Conservation (phyloP, 2,113 vertebrate genomes). For the Gasterosteus nipponicus region DNA sequence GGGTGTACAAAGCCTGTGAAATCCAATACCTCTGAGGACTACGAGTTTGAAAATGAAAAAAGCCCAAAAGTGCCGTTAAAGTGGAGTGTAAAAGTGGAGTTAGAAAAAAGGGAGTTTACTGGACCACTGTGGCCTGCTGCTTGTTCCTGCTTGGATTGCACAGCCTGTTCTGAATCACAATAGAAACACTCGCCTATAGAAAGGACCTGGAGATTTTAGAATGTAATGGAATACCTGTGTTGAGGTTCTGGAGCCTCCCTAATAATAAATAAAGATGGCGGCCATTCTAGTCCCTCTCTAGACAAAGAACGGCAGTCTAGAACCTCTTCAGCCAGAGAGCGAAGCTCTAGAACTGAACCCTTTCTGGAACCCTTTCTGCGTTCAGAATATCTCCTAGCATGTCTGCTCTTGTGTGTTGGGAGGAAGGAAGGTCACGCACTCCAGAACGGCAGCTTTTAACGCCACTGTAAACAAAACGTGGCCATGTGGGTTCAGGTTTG, state of each 20-base stretch:
- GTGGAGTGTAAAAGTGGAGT: background rate
- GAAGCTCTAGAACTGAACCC: background rate
- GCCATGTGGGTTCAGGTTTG: constrained; percentile 1
- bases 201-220: background rate
- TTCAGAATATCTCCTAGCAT: background rate
- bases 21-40: background rate
- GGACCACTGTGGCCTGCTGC: background rate
- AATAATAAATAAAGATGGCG: background rate
- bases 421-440: constrained; percentile 54
- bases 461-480: constrained; percentile 26
- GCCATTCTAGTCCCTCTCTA: background rate
- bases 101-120: background rate
- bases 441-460: constrained; percentile 34
- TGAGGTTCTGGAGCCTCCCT: background rate
- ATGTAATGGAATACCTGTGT: background rate
- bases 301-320: background rate
- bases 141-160: background rate
- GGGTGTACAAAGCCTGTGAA: background rate
- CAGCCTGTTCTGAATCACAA: background rate
- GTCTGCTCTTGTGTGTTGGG: constrained; percentile 13
- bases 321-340: background rate
- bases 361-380: constrained; percentile 1
- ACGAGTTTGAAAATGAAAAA: background rate
- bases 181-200: background rate
- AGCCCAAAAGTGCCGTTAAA: background rate